Percentiles rank a stretch among this genome's conserved stretches.
phyloP scores from a whole-genome alignment of 2,113 vertebrate species.

The Myrmecobius fasciatus region DNA sequence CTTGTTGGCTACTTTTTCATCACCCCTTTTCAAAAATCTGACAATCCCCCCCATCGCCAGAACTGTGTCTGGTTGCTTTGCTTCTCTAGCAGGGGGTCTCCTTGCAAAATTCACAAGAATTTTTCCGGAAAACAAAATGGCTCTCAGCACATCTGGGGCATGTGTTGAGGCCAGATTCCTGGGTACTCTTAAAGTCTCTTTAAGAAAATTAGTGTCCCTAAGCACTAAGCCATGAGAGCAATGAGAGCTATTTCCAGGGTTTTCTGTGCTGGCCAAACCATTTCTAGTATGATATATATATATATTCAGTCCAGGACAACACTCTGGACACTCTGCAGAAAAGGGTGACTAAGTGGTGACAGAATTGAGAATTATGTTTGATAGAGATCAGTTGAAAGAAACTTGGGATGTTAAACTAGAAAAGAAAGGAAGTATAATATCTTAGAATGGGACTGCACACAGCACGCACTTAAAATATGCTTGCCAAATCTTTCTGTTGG shows the following conservation, averaged over 20 bases:
- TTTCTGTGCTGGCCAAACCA: background rate
- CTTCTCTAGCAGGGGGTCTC: background rate
- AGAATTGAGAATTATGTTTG: background rate
- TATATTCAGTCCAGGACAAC: background rate
- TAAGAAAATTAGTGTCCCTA: background rate
- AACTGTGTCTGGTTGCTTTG: fast-evolving
- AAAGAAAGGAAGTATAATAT: background rate
- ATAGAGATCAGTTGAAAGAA: background rate
- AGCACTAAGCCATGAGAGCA: too few species aligned
- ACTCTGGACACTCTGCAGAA: background rate
- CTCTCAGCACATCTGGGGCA: fast-evolving
- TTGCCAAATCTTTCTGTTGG: background rate
- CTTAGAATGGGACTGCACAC: background rate
- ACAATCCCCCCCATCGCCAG: fast-evolving
- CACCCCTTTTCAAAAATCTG: background rate
- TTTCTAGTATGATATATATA: background rate
- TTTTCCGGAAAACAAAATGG: background rate
- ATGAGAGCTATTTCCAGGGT: background rate
- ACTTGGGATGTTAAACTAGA: background rate
- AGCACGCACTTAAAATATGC: background rate
- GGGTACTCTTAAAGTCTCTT: background rate
- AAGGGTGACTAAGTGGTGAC: background rate
- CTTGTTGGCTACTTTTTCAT: background rate
- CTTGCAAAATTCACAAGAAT: background rate
- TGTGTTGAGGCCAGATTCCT: background rate